Evolutionary conservation across 2,113 vertebrate genomes (phyloP).

Genomic region (Lutjanus erythropterus): DNA sequence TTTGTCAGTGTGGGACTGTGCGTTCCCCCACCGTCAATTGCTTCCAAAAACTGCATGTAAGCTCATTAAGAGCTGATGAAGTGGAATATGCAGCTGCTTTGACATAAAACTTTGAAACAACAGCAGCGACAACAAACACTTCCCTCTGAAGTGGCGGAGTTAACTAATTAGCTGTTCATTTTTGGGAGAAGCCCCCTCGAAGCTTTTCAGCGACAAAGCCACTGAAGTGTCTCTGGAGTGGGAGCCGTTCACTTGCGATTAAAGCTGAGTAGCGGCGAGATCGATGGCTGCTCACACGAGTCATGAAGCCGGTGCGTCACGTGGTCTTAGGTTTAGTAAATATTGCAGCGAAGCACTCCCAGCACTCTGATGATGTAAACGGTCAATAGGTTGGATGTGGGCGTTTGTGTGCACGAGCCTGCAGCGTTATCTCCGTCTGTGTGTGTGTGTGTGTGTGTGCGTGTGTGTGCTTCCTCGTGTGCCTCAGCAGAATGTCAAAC

Average conservation of each 20-base stretch:
- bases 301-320: conserved; percentile 8
- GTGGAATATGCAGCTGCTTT: conserved; percentile 18
- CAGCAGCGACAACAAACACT: conserved; percentile 9
- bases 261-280: conserved; percentile 26
- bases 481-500: conserved; percentile 36
- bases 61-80: conserved; percentile 33
- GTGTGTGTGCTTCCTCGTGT: neutral
- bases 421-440: neutral
- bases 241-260: conserved; percentile 43
- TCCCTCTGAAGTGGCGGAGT: conserved; percentile 10
- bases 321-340: conserved; percentile 2
- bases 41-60: neutral
- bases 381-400: neutral
- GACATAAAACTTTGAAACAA: conserved; percentile 26
- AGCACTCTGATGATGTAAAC: conserved; percentile 20
- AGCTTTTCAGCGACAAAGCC: conserved; percentile 10
- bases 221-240: conserved; percentile 22
- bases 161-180: conserved; percentile 46
- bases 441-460: neutral
- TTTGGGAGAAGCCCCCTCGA: conserved; percentile 8
- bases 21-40: neutral
- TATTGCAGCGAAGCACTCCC: neutral
- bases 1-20: neutral
- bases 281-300: conserved; percentile 30
- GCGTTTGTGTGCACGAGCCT: neutral